Evolutionary conservation across 2,888 invertebrate genomes (phyloP).

Genomic region (Yponomeuta cagnagella): DNA sequence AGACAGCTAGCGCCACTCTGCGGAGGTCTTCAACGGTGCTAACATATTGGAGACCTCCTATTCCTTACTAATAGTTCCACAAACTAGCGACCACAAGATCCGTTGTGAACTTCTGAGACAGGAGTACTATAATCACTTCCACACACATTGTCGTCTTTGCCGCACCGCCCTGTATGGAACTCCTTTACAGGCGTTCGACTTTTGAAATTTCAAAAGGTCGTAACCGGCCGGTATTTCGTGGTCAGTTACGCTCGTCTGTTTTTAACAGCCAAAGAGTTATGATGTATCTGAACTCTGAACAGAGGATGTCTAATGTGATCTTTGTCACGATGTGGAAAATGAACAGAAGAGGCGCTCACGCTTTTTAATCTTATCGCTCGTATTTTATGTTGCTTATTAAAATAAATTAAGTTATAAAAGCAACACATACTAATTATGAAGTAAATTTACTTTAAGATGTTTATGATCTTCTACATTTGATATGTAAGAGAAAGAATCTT

Average conservation of each 20-base stretch:
- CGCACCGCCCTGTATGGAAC: conserved; percentile 49
- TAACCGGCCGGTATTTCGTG: conserved; percentile 24
- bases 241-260: conserved; percentile 29
- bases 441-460: no score
- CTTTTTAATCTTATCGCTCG: no score
- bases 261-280: conserved; percentile 11
- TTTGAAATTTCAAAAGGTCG: conserved; percentile 29
- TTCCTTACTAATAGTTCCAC: conserved; percentile 13
- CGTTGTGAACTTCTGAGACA: conserved; percentile 41
- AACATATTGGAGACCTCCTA: background rate
- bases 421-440: no score
- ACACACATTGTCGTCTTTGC: conserved; percentile 55
- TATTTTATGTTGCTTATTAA: no score
- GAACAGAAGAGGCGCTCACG: no score
- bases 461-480: no score
- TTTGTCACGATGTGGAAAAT: background rate
- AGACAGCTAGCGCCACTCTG: conserved; percentile 18
- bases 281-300: conserved; percentile 24
- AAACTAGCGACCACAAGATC: conserved; percentile 59
- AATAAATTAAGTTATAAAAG: no score
- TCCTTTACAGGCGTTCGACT: conserved; percentile 42
- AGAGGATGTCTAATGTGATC: conserved; percentile 42
- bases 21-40: conserved; percentile 7
- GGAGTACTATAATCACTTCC: conserved; percentile 49
- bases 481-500: no score